Evolutionary conservation across 2,113 vertebrate species (phyloP).

Genomic region (Bucco capensis): DNA sequence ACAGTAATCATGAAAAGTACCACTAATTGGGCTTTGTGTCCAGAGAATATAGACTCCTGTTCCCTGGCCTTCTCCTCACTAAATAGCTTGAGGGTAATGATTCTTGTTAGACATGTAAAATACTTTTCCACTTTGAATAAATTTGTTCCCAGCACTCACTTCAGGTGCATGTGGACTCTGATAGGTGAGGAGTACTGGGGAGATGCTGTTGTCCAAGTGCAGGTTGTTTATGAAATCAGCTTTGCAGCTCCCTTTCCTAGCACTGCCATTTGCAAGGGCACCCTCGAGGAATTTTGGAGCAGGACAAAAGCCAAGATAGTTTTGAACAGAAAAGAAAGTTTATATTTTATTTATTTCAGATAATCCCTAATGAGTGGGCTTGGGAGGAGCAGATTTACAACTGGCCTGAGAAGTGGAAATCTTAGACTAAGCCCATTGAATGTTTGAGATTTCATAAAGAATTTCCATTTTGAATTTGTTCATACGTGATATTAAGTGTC

Average conservation of each 20-base stretch:
- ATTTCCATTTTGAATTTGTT: not conserved
- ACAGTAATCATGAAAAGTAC: not conserved
- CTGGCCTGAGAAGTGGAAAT: not conserved
- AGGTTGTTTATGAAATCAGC: not conserved
- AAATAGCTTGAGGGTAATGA: not conserved
- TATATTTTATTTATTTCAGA: not conserved
- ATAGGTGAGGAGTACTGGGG: not conserved
- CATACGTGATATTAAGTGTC: not conserved
- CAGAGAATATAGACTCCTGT: not conserved
- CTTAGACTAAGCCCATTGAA: not conserved
- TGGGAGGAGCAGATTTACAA: not conserved
- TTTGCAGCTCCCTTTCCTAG: not conserved
- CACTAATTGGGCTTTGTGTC: not conserved
- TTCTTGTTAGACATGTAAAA: not conserved
- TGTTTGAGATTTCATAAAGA: not conserved
- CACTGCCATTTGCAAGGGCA: not conserved
- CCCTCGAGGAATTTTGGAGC: not conserved
- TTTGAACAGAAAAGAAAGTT: not conserved
- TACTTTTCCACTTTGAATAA: not conserved
- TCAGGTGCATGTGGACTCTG: not conserved
- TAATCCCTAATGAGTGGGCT: not conserved
- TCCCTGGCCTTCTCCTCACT: not conserved
- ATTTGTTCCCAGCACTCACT: not conserved
- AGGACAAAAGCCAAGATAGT: not conserved
- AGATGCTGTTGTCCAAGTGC: not conserved